Evolutionary conservation across 2,113 vertebrate genomes (phyloP).

Genomic region (Tragelaphus imberbis): DNA sequence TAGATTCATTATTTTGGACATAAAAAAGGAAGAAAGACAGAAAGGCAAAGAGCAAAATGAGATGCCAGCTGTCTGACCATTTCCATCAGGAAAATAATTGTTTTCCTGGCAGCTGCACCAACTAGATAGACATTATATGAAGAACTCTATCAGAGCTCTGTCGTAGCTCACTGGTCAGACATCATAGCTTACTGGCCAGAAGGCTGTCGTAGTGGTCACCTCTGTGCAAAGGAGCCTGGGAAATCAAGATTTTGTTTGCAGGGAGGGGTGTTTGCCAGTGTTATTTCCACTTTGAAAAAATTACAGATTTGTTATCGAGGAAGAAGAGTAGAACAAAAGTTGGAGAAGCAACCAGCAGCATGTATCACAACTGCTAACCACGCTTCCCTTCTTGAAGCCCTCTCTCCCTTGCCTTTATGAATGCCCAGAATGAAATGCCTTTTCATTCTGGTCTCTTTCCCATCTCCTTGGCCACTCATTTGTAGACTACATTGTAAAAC

Average conservation of each 20-base stretch:
- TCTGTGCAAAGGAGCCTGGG: not conserved
- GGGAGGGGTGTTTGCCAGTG: not conserved
- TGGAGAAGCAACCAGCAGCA: not conserved
- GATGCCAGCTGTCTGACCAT: not conserved
- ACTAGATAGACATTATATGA: not conserved
- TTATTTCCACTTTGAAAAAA: not conserved
- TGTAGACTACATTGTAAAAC: not conserved
- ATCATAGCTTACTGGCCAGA: not conserved
- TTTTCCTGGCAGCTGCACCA: not conserved
- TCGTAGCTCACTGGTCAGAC: not conserved
- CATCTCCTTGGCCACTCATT: not conserved
- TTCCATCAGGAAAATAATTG: not conserved
- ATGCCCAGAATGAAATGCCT: no score
- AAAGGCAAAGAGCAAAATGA: not conserved
- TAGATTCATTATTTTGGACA: not conserved
- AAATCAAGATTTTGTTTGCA: not conserved
- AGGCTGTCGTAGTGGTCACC: not conserved
- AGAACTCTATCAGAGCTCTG: not conserved
- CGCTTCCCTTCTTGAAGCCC: rapidly evolving
- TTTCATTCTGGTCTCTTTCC: not conserved
- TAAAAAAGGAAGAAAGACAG: not conserved
- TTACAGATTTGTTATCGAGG: not conserved
- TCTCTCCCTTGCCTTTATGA: not conserved
- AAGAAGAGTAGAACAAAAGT: not conserved
- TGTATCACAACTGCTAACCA: not conserved